phyloP scores from a whole-genome alignment of 2,797 vertebrate genomes.

The Hypotaenidia okinawae region DNA sequence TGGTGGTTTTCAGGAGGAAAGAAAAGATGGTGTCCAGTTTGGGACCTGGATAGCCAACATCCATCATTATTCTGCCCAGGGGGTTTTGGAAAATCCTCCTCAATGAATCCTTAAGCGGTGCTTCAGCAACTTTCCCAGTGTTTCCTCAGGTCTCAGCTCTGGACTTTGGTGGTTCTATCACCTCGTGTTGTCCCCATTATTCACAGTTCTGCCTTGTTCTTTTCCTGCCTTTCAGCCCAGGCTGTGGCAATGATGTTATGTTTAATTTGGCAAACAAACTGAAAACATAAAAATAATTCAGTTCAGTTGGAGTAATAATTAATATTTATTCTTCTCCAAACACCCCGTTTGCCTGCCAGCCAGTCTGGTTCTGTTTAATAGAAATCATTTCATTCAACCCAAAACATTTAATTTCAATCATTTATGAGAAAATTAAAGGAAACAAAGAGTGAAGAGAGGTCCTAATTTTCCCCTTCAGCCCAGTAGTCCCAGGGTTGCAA shows the following conservation, averaged over 20 bases:
- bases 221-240: neutral
- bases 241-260: neutral
- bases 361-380: neutral
- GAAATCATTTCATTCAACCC: neutral
- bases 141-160: neutral
- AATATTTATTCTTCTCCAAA: conserved; percentile 22
- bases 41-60: too few relatives aligned
- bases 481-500: neutral
- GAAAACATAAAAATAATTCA: neutral
- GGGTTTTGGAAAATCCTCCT: neutral
- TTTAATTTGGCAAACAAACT: neutral
- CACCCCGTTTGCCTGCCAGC: neutral
- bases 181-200: neutral
- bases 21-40: neutral
- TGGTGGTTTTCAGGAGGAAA: neutral
- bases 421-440: conserved; percentile 2
- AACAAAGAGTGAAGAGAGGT: neutral
- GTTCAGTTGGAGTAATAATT: neutral
- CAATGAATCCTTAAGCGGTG: neutral
- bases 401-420: neutral
- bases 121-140: neutral
- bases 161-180: neutral
- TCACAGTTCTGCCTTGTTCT: neutral
- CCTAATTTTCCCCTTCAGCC: neutral
- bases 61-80: neutral